Base-by-base conservation (phyloP, 1,140 invertebrate genomes). In the Periplaneta americana region DNA sequence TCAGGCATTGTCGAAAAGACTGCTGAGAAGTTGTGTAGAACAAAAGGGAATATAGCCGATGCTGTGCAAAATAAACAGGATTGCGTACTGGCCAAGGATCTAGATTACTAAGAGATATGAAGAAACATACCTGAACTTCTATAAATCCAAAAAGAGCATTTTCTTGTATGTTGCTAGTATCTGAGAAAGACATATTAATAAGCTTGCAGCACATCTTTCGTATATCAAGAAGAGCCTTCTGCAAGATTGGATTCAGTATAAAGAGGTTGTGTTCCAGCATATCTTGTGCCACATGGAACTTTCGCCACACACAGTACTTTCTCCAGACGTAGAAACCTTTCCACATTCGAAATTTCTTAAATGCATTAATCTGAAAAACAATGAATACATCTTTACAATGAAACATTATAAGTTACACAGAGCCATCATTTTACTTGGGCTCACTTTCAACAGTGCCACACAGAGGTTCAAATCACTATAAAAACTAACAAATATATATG, bases 291-390 rank as follows among this genome's bases (percentile, higher is more conserved):
- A 87, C 86, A 66, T 86, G 89, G 75, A 93, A 91, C 87, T 96
- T 96, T 48, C 91, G 90, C 83, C 91, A 92, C 34, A 91, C 88
- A 28, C 96, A 91, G n/a, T 92, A 93, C 85, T 95, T 95, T 57
- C 91, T 89, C 96, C 96, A 97, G 0, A 94, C 90, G 84, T 93
- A 94, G 86, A 96, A 96, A 0, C 93, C 92, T 87, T 96, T 96
- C 95, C 95, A 96, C 78, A 92, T 91, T 17, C 94, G 91, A 86
- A 94, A 96, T 33, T 92, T 86, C 31, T 89, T 88, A 86, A 97
- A 96, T 33, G 92, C 92, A 82, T 91, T 93, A 74, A 96, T 94
- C 91, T 94, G 85, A 35, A 80, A 84, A 33, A 81, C n/a, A n/a
- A n/a, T n/a, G n/a, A n/a, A n/a, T n/a, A n/a, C n/a, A n/a, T n/a